Conservation (phyloP, 2,888 invertebrate genomes). For the Habroteleia sp. region DNA sequence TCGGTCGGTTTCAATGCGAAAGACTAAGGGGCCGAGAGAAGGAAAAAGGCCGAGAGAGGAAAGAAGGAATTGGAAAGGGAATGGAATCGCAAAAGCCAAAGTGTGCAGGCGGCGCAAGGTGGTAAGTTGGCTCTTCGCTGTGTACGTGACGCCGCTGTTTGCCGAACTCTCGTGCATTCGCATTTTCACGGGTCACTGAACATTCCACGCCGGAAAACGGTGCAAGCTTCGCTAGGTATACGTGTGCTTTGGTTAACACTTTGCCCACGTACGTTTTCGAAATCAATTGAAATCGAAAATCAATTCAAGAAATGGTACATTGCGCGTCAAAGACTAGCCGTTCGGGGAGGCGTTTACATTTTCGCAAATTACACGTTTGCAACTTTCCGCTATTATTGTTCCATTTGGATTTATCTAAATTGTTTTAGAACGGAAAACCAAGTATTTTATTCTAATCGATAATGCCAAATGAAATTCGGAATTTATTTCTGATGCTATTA, state of each 20-base stretch:
- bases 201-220: constrained; percentile 69
- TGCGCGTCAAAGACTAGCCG: constrained; percentile 45
- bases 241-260: constrained; percentile 63
- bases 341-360: constrained; percentile 51
- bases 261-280: constrained; percentile 59
- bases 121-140: constrained; percentile 57
- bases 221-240: constrained; percentile 55
- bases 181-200: constrained; percentile 77
- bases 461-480: constrained; percentile 14
- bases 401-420: constrained; percentile 53
- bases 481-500: constrained; percentile 41
- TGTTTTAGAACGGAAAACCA: constrained; percentile 13
- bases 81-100: constrained; percentile 65
- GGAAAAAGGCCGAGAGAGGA: constrained; percentile 49
- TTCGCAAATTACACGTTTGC: constrained; percentile 50
- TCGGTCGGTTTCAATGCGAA: constrained; percentile 19
- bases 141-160: constrained; percentile 74
- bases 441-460: constrained; percentile 33
- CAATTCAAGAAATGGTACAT: constrained; percentile 59
- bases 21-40: constrained; percentile 46
- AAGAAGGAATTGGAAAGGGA: constrained; percentile 62
- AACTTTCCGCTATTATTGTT: constrained; percentile 39
- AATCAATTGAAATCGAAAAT: constrained; percentile 63
- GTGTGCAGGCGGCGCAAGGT: constrained; percentile 57
- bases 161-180: constrained; percentile 76